Base-by-base conservation (phyloP, 1,140 invertebrate species). In the Heliothis virescens region DNA sequence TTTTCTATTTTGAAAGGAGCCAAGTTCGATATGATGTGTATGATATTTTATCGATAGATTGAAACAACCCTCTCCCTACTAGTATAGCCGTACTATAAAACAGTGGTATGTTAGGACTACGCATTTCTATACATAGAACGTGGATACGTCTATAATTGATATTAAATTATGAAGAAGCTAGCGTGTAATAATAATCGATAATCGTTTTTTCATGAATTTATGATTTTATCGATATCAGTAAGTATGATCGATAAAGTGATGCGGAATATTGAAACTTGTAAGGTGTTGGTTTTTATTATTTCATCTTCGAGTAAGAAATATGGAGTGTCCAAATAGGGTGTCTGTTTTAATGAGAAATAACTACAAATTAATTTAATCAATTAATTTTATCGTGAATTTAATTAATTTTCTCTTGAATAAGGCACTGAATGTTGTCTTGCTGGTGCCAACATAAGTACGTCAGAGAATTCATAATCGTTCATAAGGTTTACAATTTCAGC, bases 161-260 rank as follows among this genome's bases (percentile, higher is more conserved):
- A 78, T 67, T 55, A 78, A 78, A 78, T 78, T 78, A 78, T 78
- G 63, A 78, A 78, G 47, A 67, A 77, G 34, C 47, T 55, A 55
- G 62, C 75, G 75, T 78, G 62, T 69, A 57, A 78, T 67, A 67
- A 53, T 78, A 78, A 78, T 69, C 75, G 75, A 78, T 78, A 78
- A 67, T 67, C 34, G 48, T 67, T 78, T 78, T 69, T 67, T 50
- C 13, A n/a, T 9, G 21, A 76, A 63, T 76, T 53, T 52, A 48
- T 41, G 59, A 76, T 76, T 21, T 50, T 59, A 59, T 59, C 57
- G 18, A 12, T 76, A 76, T 76, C 59, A 12, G 15, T 53, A 63
- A 50, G 55, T 62, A 50, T 65, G 72, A 74, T 74, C 72, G 18
- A 60, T 62, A 74, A 60, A 62, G 55, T 48, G 72, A 74, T 74